Conservation (phyloP, 2,113 vertebrate genomes). For the Saguinus midas region DNA sequence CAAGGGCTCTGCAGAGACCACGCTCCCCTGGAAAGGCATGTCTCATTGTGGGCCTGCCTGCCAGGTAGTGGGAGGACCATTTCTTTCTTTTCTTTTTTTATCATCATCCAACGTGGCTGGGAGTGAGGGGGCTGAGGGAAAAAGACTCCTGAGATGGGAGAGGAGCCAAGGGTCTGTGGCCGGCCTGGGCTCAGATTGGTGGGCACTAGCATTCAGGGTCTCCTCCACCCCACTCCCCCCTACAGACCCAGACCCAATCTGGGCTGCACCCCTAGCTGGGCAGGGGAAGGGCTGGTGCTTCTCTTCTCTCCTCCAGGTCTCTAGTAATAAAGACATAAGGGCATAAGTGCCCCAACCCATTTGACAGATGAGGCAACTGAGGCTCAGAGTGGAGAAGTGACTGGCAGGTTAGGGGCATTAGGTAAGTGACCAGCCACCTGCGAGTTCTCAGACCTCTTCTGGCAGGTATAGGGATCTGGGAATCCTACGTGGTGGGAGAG, state of each 20-base stretch:
- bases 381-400: background rate
- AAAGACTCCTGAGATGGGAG: background rate
- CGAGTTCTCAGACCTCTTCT: background rate
- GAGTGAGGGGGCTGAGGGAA: background rate
- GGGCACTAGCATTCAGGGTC: background rate
- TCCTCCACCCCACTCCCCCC: accelerated
- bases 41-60: background rate
- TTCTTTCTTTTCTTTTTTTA: conserved; percentile 57
- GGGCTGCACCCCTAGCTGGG: background rate
- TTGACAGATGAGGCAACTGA: background rate
- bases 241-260: background rate
- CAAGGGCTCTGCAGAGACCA: background rate
- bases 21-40: background rate
- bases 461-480: background rate
- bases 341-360: background rate
- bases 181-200: background rate
- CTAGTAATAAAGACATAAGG: background rate
- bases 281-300: background rate
- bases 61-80: conserved; percentile 47
- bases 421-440: background rate
- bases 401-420: background rate
- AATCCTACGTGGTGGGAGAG: background rate
- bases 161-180: no score
- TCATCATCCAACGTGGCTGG: background rate
- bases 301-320: background rate